Percentiles rank a stretch among this genome's conserved stretches.
These are phyloP conservation scores for Drosophila watanabei DNA, from an alignment of 1,140 invertebrate species.

Conservation along the genomic window DNA sequence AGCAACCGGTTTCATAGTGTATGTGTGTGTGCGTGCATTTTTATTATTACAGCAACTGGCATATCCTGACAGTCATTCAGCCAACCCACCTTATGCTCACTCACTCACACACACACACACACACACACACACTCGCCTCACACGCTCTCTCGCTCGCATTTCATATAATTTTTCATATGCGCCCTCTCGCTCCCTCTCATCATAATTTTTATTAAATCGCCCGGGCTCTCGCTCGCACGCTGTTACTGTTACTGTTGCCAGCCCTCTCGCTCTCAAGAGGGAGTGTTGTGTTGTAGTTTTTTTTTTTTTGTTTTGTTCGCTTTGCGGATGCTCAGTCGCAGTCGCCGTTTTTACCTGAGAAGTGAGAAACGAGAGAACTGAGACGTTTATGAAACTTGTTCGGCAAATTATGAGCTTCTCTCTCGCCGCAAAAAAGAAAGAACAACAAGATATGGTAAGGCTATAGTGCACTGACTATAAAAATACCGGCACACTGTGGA, in stretches of 20 bases:
- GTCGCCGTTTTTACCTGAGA: slow-evolving; percentile 66
- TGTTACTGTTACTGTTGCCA: slow-evolving; percentile 80
- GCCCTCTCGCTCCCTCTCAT: slow-evolving; percentile 75
- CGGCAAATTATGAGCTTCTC: slow-evolving; percentile 78
- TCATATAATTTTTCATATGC: slow-evolving; percentile 81
- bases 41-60: slow-evolving; percentile 70
- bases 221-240: slow-evolving; percentile 50
- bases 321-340: slow-evolving; percentile 58
- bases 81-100: slow-evolving; percentile 74
- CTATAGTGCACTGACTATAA: slow-evolving; percentile 11
- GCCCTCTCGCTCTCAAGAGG: slow-evolving; percentile 54
- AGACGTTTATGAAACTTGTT: slow-evolving; percentile 83
- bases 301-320: slow-evolving; percentile 16
- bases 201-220: slow-evolving; percentile 84
- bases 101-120: slow-evolving; percentile 57
- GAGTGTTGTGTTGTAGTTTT: neutral
- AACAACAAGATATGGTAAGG: slow-evolving; percentile 5
- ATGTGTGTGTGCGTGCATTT: slow-evolving; percentile 50
- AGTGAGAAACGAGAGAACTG: slow-evolving; percentile 30
- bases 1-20: slow-evolving; percentile 54
- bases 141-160: slow-evolving; percentile 69
- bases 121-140: slow-evolving; percentile 34
- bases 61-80: slow-evolving; percentile 78
- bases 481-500: slow-evolving; percentile 6
- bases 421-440: slow-evolving; percentile 18